Evolutionary conservation across 2,113 vertebrate genomes (phyloP), one percentile per base, ranked within the genome.

Genomic region (Heterotis niloticus): DNA sequence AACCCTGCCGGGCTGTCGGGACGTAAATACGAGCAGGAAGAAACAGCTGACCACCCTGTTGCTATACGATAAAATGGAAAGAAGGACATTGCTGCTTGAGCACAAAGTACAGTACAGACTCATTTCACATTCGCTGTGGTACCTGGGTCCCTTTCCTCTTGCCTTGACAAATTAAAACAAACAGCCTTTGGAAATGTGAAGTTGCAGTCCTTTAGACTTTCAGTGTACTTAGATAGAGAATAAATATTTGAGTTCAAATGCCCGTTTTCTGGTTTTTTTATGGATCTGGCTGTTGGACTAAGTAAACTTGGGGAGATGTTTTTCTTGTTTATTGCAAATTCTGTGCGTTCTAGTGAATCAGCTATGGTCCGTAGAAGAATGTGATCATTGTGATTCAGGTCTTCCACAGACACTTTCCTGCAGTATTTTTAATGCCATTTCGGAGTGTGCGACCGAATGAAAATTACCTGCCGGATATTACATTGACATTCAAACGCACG

Each of bases 21-120:
- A 67, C 68, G 76, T 29, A 78, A 78, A 29, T 23, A 78, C 23
- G 28, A 20, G 24, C 16, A 34, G 51, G 66, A 68, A 77, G 62
- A 28, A 52, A 24, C 23, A 7, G 24, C 16, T 28, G 26, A 20
- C 29, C 1, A 60, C 20, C 62, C 75, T 65, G 62, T 62, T 65
- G 75, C 5, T 23, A 17, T 52, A 65, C 7, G 34, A 65, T 65
- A 76, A 65, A 24, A 75, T 64, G 60, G 24, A 51, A 65, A 34
- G n/a, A 54, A 44, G 1, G 75, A 54, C 34, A 51, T 1, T 16
- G 72, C 17, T 1, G 20, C 70, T 73, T 54, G 70, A 73, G 70
- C 9, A 51, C 28, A 28, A 17, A 18, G 23, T 2, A 66, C 23
- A 34, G 29, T 18, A 2, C n/a, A 69, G 7, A 34, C 24, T 18